phyloP scores from a whole-genome alignment of 1,140 invertebrate genomes.

The Pseudobourletiella spinata region DNA sequence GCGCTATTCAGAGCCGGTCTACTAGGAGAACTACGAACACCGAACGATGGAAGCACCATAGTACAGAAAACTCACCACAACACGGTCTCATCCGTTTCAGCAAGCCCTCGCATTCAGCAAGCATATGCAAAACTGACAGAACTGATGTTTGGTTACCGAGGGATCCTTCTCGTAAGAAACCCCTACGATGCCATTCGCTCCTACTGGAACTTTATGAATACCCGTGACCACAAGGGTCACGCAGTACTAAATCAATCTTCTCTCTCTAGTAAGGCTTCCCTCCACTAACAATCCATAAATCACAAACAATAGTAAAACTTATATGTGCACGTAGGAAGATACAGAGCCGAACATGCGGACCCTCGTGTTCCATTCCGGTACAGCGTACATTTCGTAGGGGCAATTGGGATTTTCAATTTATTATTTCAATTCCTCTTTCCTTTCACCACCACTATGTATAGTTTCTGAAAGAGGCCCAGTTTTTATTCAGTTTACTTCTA shows the following conservation, averaged over 20 bases:
- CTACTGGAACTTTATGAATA: conserved; percentile 24
- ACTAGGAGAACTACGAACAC: conserved; percentile 21
- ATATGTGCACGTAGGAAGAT: no score
- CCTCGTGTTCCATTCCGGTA: neutral
- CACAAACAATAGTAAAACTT: neutral
- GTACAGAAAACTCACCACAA: conserved; percentile 34
- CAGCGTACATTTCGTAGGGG: neutral
- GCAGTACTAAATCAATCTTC: conserved; percentile 12
- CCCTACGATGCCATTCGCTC: conserved; percentile 29
- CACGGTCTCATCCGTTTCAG: neutral
- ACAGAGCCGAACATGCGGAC: no score
- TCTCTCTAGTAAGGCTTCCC: conserved; percentile 17
- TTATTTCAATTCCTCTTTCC: conserved; percentile 6
- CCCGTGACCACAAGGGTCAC: conserved; percentile 15
- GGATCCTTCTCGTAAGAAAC: conserved; percentile 31
- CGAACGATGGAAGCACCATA: conserved; percentile 29
- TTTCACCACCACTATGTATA: no score
- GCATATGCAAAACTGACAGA: conserved; percentile 7
- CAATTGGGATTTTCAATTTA: neutral
- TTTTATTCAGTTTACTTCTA: no score
- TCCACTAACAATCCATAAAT: conserved; percentile 1
- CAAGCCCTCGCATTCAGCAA: neutral
- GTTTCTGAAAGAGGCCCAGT: no score
- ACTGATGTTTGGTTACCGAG: conserved; percentile 23
- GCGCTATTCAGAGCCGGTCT: conserved; percentile 9